Evolutionary conservation across 2,113 vertebrate genomes (phyloP), one percentile per base, ranked within the genome.

Genomic region (Ginglymostoma cirratum): DNA sequence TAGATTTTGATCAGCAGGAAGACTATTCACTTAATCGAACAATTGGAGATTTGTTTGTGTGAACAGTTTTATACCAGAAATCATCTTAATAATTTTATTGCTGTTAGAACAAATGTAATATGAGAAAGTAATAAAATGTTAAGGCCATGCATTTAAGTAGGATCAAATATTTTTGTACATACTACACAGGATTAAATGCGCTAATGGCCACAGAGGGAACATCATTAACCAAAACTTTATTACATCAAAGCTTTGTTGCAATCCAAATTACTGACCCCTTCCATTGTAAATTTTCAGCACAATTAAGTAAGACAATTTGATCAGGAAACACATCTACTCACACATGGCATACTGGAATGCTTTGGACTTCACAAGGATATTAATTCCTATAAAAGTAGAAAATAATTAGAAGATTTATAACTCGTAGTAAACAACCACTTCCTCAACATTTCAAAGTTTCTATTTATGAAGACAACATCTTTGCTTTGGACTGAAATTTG

Each of bases 281-380:
- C 0, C 45, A 72, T 30, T 76, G 10, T 12, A 96, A 85, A 42
- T 96, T 66, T 78, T 4, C 19, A 83, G 55, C 95, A 85, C 38
- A n/a, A 23, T 96, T 34, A 65, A 45, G 6, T 55, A 85, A 27
- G 38, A 96, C 55, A 83, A 86, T 21, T 48, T 34, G 55, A 61
- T 4, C 15, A 66, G 5, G 61, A 65, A 96, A 96, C 89, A 27
- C 2, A 38, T 93, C 34, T 61, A 99, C 99, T 99, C 98, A 99
- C 99, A 99, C 98, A 99, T 99, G 92, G 97, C 96, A 96, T 99
- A 99, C 86, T 99, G 99, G 97, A 99, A 99, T 96, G 97, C 97
- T 48, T 97, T 99, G 95, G 99, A 99, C 96, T 99, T 99, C 97
- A 99, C 99, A 27, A 99, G 98, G 96, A 99, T 98, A 96, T 99